Conservation (phyloP, 2,797 vertebrate genomes). For the Calcarius lapponicus region DNA sequence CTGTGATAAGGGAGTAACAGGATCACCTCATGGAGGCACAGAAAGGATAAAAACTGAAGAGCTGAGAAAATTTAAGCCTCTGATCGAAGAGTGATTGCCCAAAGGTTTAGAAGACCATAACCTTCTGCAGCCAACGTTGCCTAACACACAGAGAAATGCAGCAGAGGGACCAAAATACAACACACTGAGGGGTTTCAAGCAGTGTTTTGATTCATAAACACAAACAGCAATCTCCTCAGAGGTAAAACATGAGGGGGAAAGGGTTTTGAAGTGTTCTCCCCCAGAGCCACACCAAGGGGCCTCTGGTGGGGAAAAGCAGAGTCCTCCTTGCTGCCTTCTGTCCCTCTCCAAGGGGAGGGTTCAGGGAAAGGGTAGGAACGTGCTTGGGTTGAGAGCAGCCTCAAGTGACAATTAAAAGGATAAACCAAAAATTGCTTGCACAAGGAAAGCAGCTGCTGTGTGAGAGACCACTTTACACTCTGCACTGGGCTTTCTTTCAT, state of each 20-base stretch:
- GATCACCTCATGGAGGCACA: neutral
- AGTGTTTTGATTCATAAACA: neutral
- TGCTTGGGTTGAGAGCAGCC: neutral
- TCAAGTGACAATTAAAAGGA: neutral
- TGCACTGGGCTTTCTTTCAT: neutral
- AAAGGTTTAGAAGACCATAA: neutral
- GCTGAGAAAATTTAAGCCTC: neutral
- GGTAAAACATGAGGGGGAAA: fast-evolving
- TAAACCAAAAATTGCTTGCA: neutral
- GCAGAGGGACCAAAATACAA: neutral
- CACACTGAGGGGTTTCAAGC: neutral
- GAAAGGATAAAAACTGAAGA: neutral
- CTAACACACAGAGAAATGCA: neutral
- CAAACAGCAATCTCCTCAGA: neutral
- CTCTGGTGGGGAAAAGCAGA: neutral
- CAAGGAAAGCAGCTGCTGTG: neutral
- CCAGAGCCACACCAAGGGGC: neutral
- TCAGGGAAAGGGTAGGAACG: neutral
- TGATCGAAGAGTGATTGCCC: neutral
- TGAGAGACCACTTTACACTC: neutral
- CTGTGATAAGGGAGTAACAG: neutral
- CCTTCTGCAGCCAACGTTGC: neutral
- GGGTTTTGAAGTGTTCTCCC: neutral
- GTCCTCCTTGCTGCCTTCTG: neutral
- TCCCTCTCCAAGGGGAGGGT: neutral